Conservation (phyloP, 2,888 invertebrate species). For the Acanthoscelides obtectus region DNA sequence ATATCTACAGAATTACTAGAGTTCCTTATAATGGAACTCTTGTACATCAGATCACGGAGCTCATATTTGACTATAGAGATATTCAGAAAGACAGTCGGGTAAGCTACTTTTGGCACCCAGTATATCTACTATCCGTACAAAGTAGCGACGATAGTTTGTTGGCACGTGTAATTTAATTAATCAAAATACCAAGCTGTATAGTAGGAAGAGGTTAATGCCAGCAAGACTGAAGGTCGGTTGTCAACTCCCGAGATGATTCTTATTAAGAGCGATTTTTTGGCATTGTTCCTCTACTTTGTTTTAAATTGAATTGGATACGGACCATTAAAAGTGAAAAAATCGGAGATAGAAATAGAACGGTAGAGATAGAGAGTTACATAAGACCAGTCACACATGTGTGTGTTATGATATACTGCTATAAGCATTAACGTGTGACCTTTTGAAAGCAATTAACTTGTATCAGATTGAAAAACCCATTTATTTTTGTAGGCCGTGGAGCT, state of each 20-base stretch:
- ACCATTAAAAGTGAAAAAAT: background rate
- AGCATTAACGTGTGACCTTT: background rate
- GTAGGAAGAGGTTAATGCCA: background rate
- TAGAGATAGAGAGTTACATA: background rate
- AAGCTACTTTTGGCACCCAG: too few species aligned
- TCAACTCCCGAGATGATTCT: background rate
- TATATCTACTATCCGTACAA: too few species aligned
- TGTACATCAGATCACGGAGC: too few species aligned
- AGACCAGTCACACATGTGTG: background rate
- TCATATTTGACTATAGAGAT: too few species aligned
- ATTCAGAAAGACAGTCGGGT: too few species aligned
- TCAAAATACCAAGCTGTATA: background rate
- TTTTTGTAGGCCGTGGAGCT: background rate
- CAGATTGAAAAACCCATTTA: background rate
- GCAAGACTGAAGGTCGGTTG: background rate
- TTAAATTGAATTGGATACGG: background rate
- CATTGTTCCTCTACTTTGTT: background rate
- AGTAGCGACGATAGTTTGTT: background rate
- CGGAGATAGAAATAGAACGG: background rate
- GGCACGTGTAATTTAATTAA: background rate
- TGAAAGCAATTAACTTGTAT: background rate
- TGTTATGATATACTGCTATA: background rate
- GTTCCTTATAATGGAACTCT: too few species aligned
- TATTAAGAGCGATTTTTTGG: background rate
- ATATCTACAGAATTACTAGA: too few species aligned